Base-by-base conservation (phyloP, 92 coral and sea anemone genomes). In the Pocillopora grandis region DNA sequence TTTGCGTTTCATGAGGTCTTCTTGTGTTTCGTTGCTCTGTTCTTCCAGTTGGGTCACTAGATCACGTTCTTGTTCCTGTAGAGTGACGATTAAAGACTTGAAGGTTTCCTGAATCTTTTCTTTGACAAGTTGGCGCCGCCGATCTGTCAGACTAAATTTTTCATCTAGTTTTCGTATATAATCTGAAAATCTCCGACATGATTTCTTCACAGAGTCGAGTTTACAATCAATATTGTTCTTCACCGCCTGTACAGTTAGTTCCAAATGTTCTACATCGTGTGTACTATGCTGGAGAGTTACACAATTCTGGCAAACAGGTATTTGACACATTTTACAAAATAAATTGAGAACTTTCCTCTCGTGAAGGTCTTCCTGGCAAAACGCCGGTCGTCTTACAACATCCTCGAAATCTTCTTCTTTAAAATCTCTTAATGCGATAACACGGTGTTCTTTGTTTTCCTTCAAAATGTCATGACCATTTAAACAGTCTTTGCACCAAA, bases 401-500 rank as follows among this genome's bases (percentile, higher is more conserved):
- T 68, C 83, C 49, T 68, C 20, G 27, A 81, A 79, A 75, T 87
- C 77, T 17, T 75, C 23, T 0, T 72, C 85, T 63, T 77, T 70
- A 77, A 80, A 67, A 18, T 80, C 76, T 18, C 33, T 80, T 57
- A 68, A 56, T 12, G 57, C 61, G 16, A 81, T 73, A 58, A 87
- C 90, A 36, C 90, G 87, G 60, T 87, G 90, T 9, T 55, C 23
- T 58, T 68, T 80, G 57, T 68, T 80, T 36, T 76, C 76, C 66
- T 56, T 83, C 72, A 87, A 79, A 37, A 76, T 27, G 58, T 58
- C 68, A 62, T 87, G 90, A 5, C 82, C 90, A 56, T 63, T 67
- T 61, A 87, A 68, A 15, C 90, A 87, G 33, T 12, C 58, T 19
- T 87, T 49, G 64, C 90, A 87, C 72, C 84, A 75, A 15, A 87